phyloP scores from a whole-genome alignment of 53 echinoderm and acorn worm genomes.

The Mesocentrotus franciscanus region DNA sequence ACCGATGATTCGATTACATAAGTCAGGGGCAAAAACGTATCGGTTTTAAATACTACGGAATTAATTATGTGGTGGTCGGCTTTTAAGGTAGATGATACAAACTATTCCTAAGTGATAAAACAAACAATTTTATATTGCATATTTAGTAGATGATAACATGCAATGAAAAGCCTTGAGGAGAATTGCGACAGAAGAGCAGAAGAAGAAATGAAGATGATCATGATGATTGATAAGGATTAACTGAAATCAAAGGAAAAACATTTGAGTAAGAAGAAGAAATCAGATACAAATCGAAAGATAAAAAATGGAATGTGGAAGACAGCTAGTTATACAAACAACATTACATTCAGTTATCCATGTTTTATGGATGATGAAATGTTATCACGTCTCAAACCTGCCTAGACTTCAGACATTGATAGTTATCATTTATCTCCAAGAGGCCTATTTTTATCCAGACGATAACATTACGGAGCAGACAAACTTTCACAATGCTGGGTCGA shows the following conservation, averaged over 20 bases:
- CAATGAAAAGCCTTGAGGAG: too few species aligned
- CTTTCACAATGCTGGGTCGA: background rate
- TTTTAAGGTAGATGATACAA: too few species aligned
- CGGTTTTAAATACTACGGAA: background rate
- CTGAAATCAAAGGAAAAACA: too few species aligned
- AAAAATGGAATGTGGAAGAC: background rate
- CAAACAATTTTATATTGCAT: too few species aligned
- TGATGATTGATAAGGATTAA: too few species aligned
- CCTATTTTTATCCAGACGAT: background rate
- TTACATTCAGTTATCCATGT: background rate
- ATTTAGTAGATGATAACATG: too few species aligned
- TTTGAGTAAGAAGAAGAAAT: background rate
- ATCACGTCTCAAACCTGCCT: background rate
- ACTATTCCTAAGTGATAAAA: too few species aligned
- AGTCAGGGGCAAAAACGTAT: background rate
- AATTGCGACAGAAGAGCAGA: too few species aligned
- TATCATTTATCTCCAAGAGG: background rate
- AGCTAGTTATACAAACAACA: background rate
- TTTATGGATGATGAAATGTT: background rate
- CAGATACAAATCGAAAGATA: background rate
- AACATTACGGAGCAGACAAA: background rate
- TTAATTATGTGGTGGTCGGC: background rate
- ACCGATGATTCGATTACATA: background rate
- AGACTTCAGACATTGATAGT: background rate
- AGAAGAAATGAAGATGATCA: too few species aligned